Base-by-base conservation (phyloP, 2,113 vertebrate species). In the Ptychochromis oligacanthus region DNA sequence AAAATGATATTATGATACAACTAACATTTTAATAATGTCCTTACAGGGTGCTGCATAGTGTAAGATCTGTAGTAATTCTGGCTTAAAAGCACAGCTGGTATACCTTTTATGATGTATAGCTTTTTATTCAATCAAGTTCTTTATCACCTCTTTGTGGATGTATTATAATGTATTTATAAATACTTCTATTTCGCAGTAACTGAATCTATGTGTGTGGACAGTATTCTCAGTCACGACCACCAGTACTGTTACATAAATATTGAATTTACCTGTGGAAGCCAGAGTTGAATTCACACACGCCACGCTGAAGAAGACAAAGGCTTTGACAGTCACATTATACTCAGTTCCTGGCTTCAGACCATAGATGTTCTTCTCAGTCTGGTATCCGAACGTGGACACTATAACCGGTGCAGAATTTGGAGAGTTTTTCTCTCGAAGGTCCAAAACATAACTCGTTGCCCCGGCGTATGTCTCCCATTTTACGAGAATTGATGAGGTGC, bases 301-400 rank as follows among this genome's bases (percentile, higher is more conserved):
- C 36, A 92, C 31, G 22, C 1, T 49, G 60, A 86, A 94, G 75
- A 90, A 95, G 4, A 75, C 36, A 34, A 95, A 92, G 3, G 91
- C 93, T 89, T 96, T 96, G n/a, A 96, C 72, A 13, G 88, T 91
- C 34, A 96, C 95, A 6, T 0, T 90, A 28, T 96, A 96, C 3
- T 89, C 8, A 3, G 91, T 93, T 60, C 94, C 94, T 4, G 94
- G 85, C 70, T 28, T 85, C 67, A 96, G 84, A 83, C 94, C 95
- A 1, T 60, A 67, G 34, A 96, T 84, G 3, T 54, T 26, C 34
- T 1, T 92, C 31, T 88, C 40, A 15, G 86, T 91, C 15, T 0
- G 4, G 8, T 26, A 4, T 0, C 5, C 10, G 0, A 70, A 1
- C 38, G 90, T 8, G 0, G 84, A 81, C 24, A 77, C 82, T 36